Base-by-base conservation (phyloP, 2,888 invertebrate genomes). In the Anoncus sp. region DNA sequence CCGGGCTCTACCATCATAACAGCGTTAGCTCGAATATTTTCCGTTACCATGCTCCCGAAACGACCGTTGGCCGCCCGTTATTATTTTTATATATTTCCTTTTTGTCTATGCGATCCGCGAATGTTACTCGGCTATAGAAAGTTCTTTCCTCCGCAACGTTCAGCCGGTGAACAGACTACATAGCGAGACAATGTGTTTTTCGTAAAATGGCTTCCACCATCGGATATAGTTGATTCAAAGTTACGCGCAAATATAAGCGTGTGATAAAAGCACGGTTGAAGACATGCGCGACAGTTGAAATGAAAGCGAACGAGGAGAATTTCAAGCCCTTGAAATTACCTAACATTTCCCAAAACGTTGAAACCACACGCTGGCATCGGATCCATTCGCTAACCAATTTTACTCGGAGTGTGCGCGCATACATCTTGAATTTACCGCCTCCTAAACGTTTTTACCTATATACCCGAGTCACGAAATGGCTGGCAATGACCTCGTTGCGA, bases 371-470 rank as follows among this genome's bases (percentile, higher is more conserved):
- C 80, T 80, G 63, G 24, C 75, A 27, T 70, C 55, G 75, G 76
- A 76, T 76, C 60, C 60, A 16, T 66, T n/a, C 66, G 31, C 51
- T 24, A 16, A 35, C 47, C 57, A 57, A 18, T 49, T 45, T 31
- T 18, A 10, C 65, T 82, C 72, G 74, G n/a, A n/a, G n/a, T n/a
- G n/a, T n/a, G n/a, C n/a, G n/a, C n/a, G 45, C 75, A 69, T 63
- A 67, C 70, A 62, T 76, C 76, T 80, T 71, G 74, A 80, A 84
- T 81, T 82, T 80, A 80, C 80, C 77, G 79, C 76, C 22, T 31
- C 76, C n/a, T n/a, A n/a, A 47, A 62, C 38, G 38, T 20, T 62
- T 72, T 67, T 40, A 49, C 59, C 65, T 24, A 60, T n/a, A n/a
- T 55, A 18, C 24, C n/a, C 51, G 31, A 22, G 38, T 16, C 49